phyloP scores from a whole-genome alignment of 2,113 vertebrate species.

The Protobothrops mucrosquamatus region DNA sequence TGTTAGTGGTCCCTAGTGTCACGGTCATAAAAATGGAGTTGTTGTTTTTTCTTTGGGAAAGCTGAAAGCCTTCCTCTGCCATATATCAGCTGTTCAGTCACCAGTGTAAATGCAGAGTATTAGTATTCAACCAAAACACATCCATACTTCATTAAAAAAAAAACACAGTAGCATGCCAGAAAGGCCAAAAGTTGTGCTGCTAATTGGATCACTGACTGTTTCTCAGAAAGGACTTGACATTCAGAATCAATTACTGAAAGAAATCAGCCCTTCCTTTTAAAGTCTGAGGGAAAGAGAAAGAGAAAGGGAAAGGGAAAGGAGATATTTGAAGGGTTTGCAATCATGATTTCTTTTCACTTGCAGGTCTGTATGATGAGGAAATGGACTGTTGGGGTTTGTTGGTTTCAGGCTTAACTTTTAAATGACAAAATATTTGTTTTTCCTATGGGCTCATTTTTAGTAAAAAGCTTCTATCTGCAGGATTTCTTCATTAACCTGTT shows the following conservation, averaged over 20 bases:
- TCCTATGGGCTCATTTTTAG: neutral
- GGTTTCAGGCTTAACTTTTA: slow-evolving; percentile 20
- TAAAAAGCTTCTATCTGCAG: slow-evolving; percentile 3
- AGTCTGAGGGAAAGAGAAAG: slow-evolving; percentile 22
- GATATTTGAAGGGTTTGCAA: slow-evolving; percentile 35
- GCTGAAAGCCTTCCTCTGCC: neutral
- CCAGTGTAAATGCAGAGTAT: neutral
- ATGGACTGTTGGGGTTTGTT: neutral
- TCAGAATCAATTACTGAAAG: slow-evolving; percentile 44
- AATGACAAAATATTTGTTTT: slow-evolving; percentile 6
- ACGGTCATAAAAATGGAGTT: neutral
- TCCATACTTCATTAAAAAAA: slow-evolving; percentile 17
- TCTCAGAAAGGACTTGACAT: slow-evolving; percentile 36
- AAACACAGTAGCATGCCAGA: neutral
- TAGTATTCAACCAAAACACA: neutral
- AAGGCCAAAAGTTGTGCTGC: slow-evolving; percentile 23
- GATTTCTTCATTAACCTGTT: slow-evolving; percentile 23
- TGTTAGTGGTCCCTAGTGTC: neutral
- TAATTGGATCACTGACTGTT: slow-evolving; percentile 35
- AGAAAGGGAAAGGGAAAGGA: neutral
- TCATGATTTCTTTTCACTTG: slow-evolving; percentile 37
- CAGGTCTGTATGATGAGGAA: neutral
- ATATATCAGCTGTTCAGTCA: neutral
- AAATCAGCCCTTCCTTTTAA: slow-evolving; percentile 28
- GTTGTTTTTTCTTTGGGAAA: neutral